Percentiles rank a stretch among this genome's conserved stretches.
Conservation (phyloP, 2,797 vertebrate genomes). For the Florisuga fusca region DNA sequence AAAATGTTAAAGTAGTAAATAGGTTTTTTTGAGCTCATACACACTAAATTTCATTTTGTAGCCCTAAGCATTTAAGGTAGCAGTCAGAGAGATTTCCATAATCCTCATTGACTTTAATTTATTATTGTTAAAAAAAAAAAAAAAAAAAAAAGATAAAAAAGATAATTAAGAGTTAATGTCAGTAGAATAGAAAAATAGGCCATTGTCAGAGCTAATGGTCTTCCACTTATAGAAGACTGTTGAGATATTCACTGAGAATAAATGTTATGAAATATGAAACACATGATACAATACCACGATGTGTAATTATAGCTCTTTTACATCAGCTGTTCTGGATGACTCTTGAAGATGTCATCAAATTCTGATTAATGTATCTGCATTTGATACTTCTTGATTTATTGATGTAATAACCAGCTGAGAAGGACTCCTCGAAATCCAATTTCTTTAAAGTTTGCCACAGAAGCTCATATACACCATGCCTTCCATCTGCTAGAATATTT, state of each 20-base stretch:
- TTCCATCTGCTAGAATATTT: constrained; percentile 29
- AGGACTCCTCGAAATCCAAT: constrained; percentile 19
- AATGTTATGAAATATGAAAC: constrained; percentile 69
- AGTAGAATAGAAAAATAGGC: constrained; percentile 37
- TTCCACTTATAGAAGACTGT: constrained; percentile 15
- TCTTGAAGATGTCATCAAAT: constrained; percentile 38
- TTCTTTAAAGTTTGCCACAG: constrained; percentile 52
- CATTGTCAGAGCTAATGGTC: constrained; percentile 30
- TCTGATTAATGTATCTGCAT: constrained; percentile 39
- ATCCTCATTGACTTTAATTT: constrained; percentile 65
- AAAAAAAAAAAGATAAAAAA: not conserved
- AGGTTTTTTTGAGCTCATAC: constrained; percentile 71
- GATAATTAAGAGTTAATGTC: constrained; percentile 65
- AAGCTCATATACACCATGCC: not conserved
- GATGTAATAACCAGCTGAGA: constrained; percentile 40
- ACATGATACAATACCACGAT: constrained; percentile 26
- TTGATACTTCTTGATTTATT: constrained; percentile 52
- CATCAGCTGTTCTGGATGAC: constrained; percentile 34
- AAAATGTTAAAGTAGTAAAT: constrained; percentile 84
- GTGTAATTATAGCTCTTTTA: constrained; percentile 50
- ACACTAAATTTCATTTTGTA: constrained; percentile 75
- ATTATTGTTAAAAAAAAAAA: constrained; percentile 23
- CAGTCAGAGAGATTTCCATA: constrained; percentile 61
- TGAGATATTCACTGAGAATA: constrained; percentile 55
- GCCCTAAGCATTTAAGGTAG: constrained; percentile 73